A percentile compares a stretch with the other conserved stretches of the same genome.
These are phyloP conservation scores for Heliornis fulica DNA, from an alignment of 2,113 vertebrate genomes.

Conservation along the genomic window DNA sequence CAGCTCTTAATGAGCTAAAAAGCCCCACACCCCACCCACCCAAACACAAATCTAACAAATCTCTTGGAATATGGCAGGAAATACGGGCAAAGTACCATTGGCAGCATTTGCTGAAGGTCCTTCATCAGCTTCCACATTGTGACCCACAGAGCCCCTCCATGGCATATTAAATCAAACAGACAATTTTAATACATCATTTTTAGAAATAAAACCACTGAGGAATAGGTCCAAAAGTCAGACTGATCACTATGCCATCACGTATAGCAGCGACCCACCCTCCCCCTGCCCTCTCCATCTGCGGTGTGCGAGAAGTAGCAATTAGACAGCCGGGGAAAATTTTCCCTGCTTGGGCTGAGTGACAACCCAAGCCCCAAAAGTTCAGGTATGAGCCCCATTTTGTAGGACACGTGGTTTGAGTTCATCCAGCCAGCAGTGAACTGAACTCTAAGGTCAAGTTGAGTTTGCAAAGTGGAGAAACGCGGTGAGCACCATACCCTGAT, in stretches of 20 bases:
- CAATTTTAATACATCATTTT: not conserved
- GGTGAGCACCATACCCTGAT: rapidly evolving
- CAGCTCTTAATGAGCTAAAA: not conserved
- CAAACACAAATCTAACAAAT: not conserved
- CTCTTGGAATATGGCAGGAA: not conserved
- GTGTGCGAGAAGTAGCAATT: not conserved
- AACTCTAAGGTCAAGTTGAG: not conserved
- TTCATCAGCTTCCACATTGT: not conserved
- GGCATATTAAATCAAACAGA: not conserved
- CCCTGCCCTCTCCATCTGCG: slow-evolving; percentile 7
- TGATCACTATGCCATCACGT: not conserved
- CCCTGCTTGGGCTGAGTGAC: not conserved
- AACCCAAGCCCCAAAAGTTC: not conserved
- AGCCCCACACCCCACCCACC: not conserved
- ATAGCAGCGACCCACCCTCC: not conserved
- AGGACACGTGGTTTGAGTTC: not conserved
- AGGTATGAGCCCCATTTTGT: not conserved
- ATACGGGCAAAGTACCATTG: not conserved
- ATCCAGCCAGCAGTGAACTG: not conserved
- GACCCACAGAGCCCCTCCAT: not conserved
- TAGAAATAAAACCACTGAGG: not conserved
- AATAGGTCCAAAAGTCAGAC: not conserved
- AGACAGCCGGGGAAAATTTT: not conserved
- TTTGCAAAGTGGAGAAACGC: not conserved
- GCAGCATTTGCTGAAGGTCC: not conserved